Evolutionary conservation across 2,888 invertebrate genomes (phyloP), one percentile per base, ranked within the genome.

Genomic region (Phengaris arion): DNA sequence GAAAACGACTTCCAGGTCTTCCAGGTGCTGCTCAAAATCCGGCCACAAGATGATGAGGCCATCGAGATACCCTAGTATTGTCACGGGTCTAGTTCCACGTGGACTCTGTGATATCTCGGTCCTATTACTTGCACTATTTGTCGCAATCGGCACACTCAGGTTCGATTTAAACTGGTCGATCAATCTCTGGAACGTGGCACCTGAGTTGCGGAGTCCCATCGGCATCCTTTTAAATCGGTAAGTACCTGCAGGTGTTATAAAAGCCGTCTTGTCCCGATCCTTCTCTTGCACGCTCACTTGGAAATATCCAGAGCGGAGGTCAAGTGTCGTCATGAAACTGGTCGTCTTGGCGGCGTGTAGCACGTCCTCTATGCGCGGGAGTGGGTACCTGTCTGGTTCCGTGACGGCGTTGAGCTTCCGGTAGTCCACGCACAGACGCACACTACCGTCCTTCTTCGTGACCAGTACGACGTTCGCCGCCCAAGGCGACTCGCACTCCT

Each of bases 351-450:
- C 79, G 0, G 77, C 75, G 12, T 83, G 82, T 0, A 83, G 75
- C 0, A 82, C 35, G 52, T 84, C 83, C 2, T 83, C 81, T 2
- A 82, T 82, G 2, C 79, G 9, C 0, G 82, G 82, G 9, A 83
- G 76, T 2, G 81, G 82, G 69, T 82, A 82, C 2, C 78, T 77
- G 75, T 85, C 84, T 3, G 82, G 79, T 54, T 74, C 78, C 0
- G 83, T 85, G 13, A 84, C 78, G 0, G 81, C 74, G 68, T 86
- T 85, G 0, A 86, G 75, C 10, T 81, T 79, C 0, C 84, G 76
- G 70, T 84, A 86, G 52, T 84, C 85, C 0, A 84, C 74, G 51
- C 83, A 85, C 0, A 85, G 74, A 6, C 84, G 68, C 0, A 79
- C 51, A 0, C 75, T 74, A 0, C 81, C 83, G 74, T 84, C 76